Evolutionary conservation across 2,888 invertebrate genomes (phyloP).

Genomic region (Cantharis lateralis): DNA sequence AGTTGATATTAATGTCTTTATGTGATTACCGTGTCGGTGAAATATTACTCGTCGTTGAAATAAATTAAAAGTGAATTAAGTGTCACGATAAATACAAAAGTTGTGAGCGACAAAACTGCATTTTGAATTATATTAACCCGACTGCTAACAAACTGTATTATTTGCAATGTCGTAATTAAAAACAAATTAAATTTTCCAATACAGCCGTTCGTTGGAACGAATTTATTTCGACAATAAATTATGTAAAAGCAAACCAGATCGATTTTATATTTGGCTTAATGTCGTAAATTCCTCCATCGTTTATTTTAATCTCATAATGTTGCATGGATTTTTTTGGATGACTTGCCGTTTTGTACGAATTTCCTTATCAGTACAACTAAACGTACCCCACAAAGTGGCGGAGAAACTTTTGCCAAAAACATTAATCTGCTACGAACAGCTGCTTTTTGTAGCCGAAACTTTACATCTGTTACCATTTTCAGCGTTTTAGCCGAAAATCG

Average conservation of each 20-base stretch:
- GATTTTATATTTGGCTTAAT: neutral
- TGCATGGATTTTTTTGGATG: neutral
- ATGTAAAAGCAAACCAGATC: neutral
- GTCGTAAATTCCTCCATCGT: neutral
- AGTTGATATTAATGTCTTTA: neutral
- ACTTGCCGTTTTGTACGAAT: neutral
- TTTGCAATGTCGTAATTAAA: neutral
- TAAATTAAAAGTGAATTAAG: neutral
- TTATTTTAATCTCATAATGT: neutral
- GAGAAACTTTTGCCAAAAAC: neutral
- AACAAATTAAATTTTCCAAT: neutral
- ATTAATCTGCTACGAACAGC: neutral
- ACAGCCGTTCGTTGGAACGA: neutral
- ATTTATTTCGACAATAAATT: neutral
- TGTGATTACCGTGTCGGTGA: neutral
- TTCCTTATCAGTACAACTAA: neutral
- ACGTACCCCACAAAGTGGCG: neutral
- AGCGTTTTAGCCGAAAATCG: neutral
- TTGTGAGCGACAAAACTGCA: neutral
- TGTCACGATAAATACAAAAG: neutral
- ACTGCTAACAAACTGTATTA: neutral
- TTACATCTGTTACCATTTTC: constrained; percentile 2
- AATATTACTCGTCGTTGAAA: neutral
- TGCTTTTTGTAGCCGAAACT: neutral
- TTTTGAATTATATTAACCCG: neutral